Evolutionary conservation across 2,797 vertebrate species (phyloP).

Genomic region (Gymnoscopelus microlampas): DNA sequence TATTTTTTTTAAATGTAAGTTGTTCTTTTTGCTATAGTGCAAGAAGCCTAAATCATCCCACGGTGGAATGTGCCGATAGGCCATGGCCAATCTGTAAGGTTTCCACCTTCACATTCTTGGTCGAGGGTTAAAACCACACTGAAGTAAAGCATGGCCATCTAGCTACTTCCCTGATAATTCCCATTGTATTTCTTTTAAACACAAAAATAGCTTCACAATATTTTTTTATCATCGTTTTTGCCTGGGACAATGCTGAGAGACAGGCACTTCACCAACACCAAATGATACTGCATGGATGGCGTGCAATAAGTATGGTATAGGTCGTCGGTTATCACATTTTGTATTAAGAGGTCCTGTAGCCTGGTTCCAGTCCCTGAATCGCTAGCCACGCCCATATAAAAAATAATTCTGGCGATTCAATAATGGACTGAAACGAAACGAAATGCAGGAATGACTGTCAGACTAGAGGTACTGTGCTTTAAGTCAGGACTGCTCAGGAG

Average conservation of each 20-base stretch:
- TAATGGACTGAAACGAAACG: too few species aligned
- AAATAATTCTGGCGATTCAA: too few species aligned
- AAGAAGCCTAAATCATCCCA: too few species aligned
- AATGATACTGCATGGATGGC: constrained; percentile 40
- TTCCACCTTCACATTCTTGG: background rate
- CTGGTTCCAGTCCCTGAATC: background rate
- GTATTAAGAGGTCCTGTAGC: constrained; percentile 16
- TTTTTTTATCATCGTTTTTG: background rate
- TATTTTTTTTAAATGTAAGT: too few species aligned
- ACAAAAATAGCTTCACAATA: constrained; percentile 8
- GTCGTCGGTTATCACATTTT: constrained; percentile 11
- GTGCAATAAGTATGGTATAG: constrained; percentile 8
- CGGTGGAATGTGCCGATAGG: too few species aligned
- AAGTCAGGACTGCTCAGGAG: background rate
- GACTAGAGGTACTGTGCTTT: too few species aligned
- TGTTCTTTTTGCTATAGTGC: too few species aligned
- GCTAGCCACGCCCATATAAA: too few species aligned
- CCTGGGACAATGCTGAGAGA: constrained; percentile 33
- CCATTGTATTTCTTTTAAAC: background rate
- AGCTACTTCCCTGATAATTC: background rate
- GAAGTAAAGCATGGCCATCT: background rate
- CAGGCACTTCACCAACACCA: constrained; percentile 53
- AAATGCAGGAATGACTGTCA: too few species aligned
- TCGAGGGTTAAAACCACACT: background rate
- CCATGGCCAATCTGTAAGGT: background rate